Base-by-base conservation (phyloP, 2,888 invertebrate genomes). In the Hoplodrina blanda region DNA sequence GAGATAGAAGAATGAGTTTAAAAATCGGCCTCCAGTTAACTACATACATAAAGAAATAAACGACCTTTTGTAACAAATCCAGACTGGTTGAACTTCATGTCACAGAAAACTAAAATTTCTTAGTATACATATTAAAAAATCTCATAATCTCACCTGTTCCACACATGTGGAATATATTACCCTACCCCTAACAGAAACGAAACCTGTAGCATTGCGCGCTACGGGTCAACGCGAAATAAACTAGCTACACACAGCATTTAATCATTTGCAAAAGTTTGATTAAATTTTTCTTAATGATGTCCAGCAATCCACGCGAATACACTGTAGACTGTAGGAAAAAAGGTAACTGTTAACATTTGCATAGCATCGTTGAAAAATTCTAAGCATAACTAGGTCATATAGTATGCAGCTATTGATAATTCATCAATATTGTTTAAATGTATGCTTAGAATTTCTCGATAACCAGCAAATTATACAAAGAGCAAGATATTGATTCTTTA, bases 121-220 rank as follows among this genome's bases (percentile, higher is more conserved):
- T 92, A 93, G 89, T 89, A 82, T 82, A 84, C 84, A 92, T 92
- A 91, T 92, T 92, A 92, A 94, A 94, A 94, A 96, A 93, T 92
- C 94, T 91, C 93, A 91, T 91, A 90, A 87, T 96, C 96, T 96
- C 95, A 96, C 96, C 96, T 96, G 96, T 90, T 90, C 94, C 94
- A 94, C 95, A 91, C 87, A 69, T 92, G 95, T 95, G 95, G 94
- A 93, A 92, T 90, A 91, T 81, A 88, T 90, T 89, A 91, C 94
- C 95, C 96, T 96, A 94, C 92, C 89, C 95, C 96, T 96, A 96
- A 93, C 94, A 92, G 84, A 85, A 93, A 93, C 96, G 96, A 91
- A 96, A 95, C 96, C 94, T 91, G 95, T 94, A 96, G 96, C 96
- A 96, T 96, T 96, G 96, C 96, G 96, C 96, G 96, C 96, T 94